Conservation (phyloP, 1,140 invertebrate genomes). For the Lepidurus apus region DNA sequence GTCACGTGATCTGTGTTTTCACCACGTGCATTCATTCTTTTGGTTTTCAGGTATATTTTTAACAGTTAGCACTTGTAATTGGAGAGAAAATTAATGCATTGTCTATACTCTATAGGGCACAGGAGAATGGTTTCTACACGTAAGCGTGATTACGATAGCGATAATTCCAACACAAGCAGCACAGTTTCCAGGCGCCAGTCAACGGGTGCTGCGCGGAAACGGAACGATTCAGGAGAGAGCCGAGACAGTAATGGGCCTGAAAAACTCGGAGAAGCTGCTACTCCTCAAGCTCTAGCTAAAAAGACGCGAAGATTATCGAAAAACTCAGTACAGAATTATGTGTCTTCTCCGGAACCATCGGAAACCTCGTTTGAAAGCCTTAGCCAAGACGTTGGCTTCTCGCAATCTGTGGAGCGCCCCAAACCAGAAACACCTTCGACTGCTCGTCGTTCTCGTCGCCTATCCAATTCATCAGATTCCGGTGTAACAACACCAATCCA, state of each 20-base stretch:
- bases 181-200: background rate
- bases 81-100: too few relatives aligned
- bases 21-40: too few relatives aligned
- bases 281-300: background rate
- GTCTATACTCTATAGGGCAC: background rate
- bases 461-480: background rate
- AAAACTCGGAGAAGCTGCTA: background rate
- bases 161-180: background rate
- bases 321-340: background rate
- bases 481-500: background rate
- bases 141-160: background rate
- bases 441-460: background rate
- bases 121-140: background rate
- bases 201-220: background rate
- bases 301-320: background rate
- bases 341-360: background rate
- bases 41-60: too few relatives aligned
- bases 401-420: background rate
- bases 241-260: background rate
- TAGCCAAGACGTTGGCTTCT: background rate
- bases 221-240: conserved; percentile 1
- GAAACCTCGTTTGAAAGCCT: background rate
- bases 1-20: too few relatives aligned
- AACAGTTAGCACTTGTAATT: too few relatives aligned
- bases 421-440: background rate